Percentiles rank a stretch among this genome's conserved stretches.
Conservation (phyloP, 2,797 vertebrate genomes). For the Staurois parvus region DNA sequence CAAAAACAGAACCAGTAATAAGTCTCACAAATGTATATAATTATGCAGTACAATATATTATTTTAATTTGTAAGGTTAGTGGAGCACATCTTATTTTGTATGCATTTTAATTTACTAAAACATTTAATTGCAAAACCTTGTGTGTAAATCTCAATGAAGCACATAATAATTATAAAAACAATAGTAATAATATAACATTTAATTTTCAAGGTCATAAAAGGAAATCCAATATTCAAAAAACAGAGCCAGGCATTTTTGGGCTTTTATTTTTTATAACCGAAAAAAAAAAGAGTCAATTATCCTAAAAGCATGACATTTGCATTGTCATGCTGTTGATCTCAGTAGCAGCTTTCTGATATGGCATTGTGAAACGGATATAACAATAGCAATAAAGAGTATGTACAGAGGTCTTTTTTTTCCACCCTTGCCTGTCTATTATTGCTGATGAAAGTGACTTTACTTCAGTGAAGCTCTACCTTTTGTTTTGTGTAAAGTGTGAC, state of each 20-base stretch:
- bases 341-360: background rate
- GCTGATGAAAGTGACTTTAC: background rate
- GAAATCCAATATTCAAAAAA: background rate
- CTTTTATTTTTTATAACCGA: background rate
- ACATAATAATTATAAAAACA: too few relatives aligned
- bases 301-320: background rate
- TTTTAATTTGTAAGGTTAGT: too few relatives aligned
- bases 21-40: too few relatives aligned
- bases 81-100: too few relatives aligned
- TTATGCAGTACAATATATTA: too few relatives aligned
- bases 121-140: too few relatives aligned
- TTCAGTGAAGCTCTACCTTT: background rate
- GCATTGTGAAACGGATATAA: background rate
- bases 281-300: background rate
- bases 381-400: slow-evolving; percentile 3
- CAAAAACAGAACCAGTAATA: too few relatives aligned
- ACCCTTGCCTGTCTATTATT: background rate
- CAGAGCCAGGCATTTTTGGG: too few relatives aligned
- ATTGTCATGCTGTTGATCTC: background rate
- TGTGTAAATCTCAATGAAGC: too few relatives aligned
- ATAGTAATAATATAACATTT: background rate
- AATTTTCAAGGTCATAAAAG: too few relatives aligned
- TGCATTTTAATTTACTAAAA: background rate
- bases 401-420: background rate
- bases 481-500: slow-evolving; percentile 34